Percentiles rank a stretch among this genome's conserved stretches.
phyloP scores from a whole-genome alignment of 2,888 invertebrate genomes.

The Drosophila yooni region DNA sequence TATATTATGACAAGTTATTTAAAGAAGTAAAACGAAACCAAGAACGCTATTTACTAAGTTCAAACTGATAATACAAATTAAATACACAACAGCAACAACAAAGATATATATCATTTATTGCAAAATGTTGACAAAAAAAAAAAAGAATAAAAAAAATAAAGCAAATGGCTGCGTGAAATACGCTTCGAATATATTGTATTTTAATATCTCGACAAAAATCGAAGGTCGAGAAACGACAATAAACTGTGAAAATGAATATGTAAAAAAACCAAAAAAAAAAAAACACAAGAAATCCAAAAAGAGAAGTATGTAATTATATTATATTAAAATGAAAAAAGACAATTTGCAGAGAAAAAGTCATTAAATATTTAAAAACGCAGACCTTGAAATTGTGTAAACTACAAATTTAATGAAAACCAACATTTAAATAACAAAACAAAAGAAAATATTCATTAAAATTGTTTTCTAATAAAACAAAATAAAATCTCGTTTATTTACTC shows the following conservation, averaged over 20 bases:
- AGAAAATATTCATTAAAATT: conserved; percentile 81
- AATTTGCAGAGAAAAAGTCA: conserved; percentile 61
- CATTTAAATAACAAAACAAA: conserved; percentile 72
- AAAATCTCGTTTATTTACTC: conserved; percentile 33
- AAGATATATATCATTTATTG: conserved; percentile 71
- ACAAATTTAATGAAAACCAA: conserved; percentile 74
- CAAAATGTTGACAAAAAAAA: conserved; percentile 61
- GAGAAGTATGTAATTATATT: conserved; percentile 71
- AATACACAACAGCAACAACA: conserved; percentile 55
- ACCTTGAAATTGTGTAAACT: conserved; percentile 79
- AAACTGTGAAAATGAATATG: conserved; percentile 85
- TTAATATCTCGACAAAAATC: conserved; percentile 85
- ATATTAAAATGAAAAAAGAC: conserved; percentile 59
- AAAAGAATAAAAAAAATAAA: conserved; percentile 40
- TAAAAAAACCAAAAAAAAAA: conserved; percentile 62
- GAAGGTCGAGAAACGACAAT: conserved; percentile 85
- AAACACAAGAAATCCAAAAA: conserved; percentile 44
- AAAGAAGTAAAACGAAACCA: conserved; percentile 41
- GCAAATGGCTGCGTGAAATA: conserved; percentile 61
- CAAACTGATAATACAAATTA: conserved; percentile 63
- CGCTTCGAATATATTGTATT: conserved; percentile 80
- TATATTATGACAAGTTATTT: conserved; percentile 74
- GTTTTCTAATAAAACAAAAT: conserved; percentile 80
- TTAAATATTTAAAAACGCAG: conserved; percentile 47
- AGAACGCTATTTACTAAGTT: conserved; percentile 66